Percentiles rank a stretch among this genome's conserved stretches.
Conservation (phyloP, 2,113 vertebrate species). For the Eulacestoma nigropectus region DNA sequence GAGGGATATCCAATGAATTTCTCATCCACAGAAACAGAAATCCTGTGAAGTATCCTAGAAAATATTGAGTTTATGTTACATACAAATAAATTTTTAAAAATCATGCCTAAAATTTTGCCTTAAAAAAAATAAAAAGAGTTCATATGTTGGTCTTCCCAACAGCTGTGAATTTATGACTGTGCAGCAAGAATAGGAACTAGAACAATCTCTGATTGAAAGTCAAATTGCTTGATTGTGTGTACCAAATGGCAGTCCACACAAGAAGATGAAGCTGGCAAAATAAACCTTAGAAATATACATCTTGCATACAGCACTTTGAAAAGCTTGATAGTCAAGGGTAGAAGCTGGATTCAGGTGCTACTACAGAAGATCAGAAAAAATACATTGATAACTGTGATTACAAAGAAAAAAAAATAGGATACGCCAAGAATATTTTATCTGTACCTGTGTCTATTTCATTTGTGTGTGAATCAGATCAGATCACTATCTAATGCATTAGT, state of each 20-base stretch:
- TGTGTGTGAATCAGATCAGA: not conserved
- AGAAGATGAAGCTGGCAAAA: not conserved
- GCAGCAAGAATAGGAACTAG: not conserved
- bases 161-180: not conserved
- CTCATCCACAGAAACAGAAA: not conserved
- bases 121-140: not conserved
- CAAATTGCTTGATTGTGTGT: not conserved
- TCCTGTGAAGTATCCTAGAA: not conserved
- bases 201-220: not conserved
- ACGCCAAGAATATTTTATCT: not conserved
- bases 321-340: not conserved
- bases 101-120: not conserved
- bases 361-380: not conserved
- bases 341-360: not conserved
- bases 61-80: not conserved
- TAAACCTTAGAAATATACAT: not conserved
- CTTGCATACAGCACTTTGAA: not conserved
- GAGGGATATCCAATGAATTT: not conserved
- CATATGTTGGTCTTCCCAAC: not conserved
- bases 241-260: not conserved
- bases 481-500: not conserved
- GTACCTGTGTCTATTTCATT: not conserved
- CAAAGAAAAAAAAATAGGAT: not conserved
- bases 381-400: not conserved
- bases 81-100: not conserved